phyloP scores from a whole-genome alignment of 2,888 invertebrate genomes.

The Petrophora chlorosata region DNA sequence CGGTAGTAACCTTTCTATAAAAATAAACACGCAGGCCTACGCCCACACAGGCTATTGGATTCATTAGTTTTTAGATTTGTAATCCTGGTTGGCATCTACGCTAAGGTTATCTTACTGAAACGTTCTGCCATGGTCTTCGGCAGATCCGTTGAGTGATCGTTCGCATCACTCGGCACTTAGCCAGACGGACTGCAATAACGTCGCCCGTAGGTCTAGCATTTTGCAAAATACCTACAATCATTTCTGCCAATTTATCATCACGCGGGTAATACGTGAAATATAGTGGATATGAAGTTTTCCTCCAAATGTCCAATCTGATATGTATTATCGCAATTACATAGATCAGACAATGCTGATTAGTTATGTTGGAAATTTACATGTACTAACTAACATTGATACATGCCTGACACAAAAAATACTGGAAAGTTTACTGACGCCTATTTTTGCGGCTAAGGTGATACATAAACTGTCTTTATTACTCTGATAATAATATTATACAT shows the following conservation, averaged over 20 bases:
- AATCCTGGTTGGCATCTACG: slow-evolving; percentile 5
- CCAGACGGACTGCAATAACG: slow-evolving; percentile 17
- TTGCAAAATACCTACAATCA: slow-evolving; percentile 9
- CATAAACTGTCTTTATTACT: background rate
- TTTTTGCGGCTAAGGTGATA: background rate
- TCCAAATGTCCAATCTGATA: slow-evolving; percentile 10
- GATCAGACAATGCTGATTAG: slow-evolving; percentile 6
- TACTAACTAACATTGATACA: too few relatives aligned
- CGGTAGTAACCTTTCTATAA: slow-evolving; percentile 1
- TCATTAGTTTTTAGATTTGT: slow-evolving; percentile 11
- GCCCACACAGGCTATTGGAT: too few relatives aligned
- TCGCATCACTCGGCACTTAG: slow-evolving; percentile 29
- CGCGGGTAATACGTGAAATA: slow-evolving; percentile 15
- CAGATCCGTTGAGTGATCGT: slow-evolving; percentile 12
- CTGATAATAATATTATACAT: too few relatives aligned
- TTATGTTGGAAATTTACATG: too few relatives aligned
- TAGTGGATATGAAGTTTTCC: background rate
- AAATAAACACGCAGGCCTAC: background rate
- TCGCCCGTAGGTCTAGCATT: slow-evolving; percentile 18
- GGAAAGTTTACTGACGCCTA: slow-evolving; percentile 3
- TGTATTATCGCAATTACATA: slow-evolving; percentile 3
- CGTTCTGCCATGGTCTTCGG: slow-evolving; percentile 5
- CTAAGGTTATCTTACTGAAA: background rate
- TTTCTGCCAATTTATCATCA: slow-evolving; percentile 21
- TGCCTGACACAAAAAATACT: slow-evolving; percentile 1